phyloP scores from a whole-genome alignment of 2,888 invertebrate genomes.

The Tetramorium bicarinatum region DNA sequence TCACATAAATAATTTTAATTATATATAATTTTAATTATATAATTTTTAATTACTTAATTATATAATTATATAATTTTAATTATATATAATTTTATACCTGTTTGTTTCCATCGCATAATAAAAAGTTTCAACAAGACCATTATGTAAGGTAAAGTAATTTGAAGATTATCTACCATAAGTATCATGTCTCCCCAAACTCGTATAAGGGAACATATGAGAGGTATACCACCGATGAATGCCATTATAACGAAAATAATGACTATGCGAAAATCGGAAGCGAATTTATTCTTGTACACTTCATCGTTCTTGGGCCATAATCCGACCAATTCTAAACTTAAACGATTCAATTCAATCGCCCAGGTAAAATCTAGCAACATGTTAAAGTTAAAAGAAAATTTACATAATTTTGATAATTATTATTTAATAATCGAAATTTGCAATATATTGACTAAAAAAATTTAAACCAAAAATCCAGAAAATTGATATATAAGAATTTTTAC shows the following conservation, averaged over 20 bases:
- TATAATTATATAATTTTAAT: no score
- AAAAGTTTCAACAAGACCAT: constrained; percentile 45
- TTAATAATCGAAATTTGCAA: background rate
- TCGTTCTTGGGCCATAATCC: constrained; percentile 55
- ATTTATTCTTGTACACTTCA: background rate
- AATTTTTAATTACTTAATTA: no score
- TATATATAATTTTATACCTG: no score
- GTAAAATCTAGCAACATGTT: constrained; percentile 44
- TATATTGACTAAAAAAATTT: background rate
- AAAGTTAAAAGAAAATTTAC: background rate
- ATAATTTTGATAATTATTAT: background rate
- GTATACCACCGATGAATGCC: constrained; percentile 8
- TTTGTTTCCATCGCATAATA: constrained; percentile 32
- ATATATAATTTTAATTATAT: no score
- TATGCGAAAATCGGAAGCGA: constrained; percentile 29
- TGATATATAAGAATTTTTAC: background rate
- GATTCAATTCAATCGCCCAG: constrained; percentile 56
- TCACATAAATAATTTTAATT: background rate
- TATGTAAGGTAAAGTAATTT: constrained; percentile 27
- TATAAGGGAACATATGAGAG: constrained; percentile 13
- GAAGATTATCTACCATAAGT: constrained; percentile 47
- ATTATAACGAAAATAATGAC: background rate
- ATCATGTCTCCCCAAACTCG: constrained; percentile 20
- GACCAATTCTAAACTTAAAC: constrained; percentile 12
- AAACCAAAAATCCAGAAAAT: background rate